Evolutionary conservation across 2,797 vertebrate genomes (phyloP), one percentile per base, ranked within the genome.

Genomic region (Malurus leucopterus): DNA sequence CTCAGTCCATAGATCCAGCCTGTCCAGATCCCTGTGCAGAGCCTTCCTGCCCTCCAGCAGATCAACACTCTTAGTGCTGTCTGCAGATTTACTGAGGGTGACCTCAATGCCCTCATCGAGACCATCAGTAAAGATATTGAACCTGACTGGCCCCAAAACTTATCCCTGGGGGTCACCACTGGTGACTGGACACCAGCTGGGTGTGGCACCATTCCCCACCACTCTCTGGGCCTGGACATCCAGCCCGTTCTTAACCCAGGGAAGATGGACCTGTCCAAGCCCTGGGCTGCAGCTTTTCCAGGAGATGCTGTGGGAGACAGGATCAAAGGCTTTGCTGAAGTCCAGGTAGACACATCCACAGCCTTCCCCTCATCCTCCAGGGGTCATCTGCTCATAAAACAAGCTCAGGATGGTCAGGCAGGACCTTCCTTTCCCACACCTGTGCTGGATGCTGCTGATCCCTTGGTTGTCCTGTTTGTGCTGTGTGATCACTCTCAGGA

Each of bases 91-190:
- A 21, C 13, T 32, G 41, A 17, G 43, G 5, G 43, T 49, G 43
- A 27, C 50, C 50, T 55, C 1, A 0, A n/a, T 24, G 15, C 18
- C 41, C n/a, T 43, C 64, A 36, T 13, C 38, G 50, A 50, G 15
- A 20, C 17, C 57, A 20, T 32, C 50, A 38, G 0, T 29, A 32
- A n/a, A 44, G 53, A 21, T 4, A 20, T 1, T 29, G 40, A 63
- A 16, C 36, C 44, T 58, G 63, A 24, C 16, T 4, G 0, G 32
- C 24, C 53, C 29, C 47, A 63, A 0, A 63, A 47, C 0, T 41
- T 24, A 24, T 21, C 58, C 27, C 58, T 47, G 34, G 30, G 23
- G 58, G 50, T 17, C 58, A 34, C 8, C 41, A 21, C 24, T 54
- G 1, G 0, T 16, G 24, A 7, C 57, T 24, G 59, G 9, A 17